Evolutionary conservation across 2,113 vertebrate species (phyloP).

Genomic region (Rhipidura dahli): DNA sequence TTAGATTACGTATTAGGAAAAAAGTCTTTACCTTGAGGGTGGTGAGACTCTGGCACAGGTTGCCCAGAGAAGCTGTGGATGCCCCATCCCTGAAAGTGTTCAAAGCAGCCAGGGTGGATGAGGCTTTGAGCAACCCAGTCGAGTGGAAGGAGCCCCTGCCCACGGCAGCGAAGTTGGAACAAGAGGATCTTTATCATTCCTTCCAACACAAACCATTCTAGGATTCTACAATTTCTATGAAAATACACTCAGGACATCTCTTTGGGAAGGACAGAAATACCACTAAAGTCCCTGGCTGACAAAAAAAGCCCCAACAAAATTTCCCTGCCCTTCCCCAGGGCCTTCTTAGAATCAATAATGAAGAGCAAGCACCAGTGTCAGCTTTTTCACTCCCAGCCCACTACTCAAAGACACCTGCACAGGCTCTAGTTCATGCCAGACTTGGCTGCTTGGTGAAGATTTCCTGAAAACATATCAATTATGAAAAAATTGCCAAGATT

Average conservation of each 20-base stretch:
- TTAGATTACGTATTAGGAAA: background rate
- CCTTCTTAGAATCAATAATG: background rate
- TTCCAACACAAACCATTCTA: background rate
- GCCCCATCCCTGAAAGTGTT: background rate
- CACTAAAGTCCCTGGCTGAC: background rate
- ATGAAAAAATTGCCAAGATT: background rate
- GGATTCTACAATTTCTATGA: background rate
- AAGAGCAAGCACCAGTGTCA: background rate
- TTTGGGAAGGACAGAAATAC: background rate
- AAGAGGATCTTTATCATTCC: background rate
- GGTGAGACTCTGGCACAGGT: background rate
- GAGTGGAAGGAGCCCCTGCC: background rate
- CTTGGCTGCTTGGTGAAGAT: background rate
- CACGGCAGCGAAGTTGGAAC: fast-evolving
- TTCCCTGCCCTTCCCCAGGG: background rate
- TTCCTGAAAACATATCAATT: background rate
- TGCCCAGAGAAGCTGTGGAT: background rate
- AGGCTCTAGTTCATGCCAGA: background rate
- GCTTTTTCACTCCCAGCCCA: background rate
- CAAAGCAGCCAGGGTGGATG: background rate
- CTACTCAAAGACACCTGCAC: background rate
- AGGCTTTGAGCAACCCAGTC: background rate
- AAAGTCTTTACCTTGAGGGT: background rate
- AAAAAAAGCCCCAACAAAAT: background rate
- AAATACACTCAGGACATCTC: background rate